phyloP scores from a whole-genome alignment of 2,888 invertebrate species.

The Cosmopolites sordidus region DNA sequence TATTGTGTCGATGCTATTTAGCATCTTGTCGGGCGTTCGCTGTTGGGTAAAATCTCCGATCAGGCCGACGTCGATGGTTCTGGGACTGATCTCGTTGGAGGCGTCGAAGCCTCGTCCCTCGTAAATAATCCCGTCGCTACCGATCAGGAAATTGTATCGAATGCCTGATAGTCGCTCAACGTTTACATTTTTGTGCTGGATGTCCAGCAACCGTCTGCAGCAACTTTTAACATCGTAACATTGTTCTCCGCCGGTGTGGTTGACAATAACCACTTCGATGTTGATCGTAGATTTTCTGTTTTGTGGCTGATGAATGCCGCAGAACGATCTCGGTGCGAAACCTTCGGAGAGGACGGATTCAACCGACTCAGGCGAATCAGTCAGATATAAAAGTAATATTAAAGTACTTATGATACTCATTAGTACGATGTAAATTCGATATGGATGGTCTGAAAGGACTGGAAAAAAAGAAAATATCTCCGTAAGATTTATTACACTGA shows the following conservation, averaged over 20 bases:
- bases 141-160: constrained; percentile 52
- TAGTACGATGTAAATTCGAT: no score
- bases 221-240: constrained; percentile 48
- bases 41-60: constrained; percentile 2
- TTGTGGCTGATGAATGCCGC: no score
- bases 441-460: no score
- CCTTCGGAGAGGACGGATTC: no score
- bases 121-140: constrained; percentile 74
- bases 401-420: no score
- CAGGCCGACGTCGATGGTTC: constrained; percentile 25
- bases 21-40: background rate
- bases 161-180: constrained; percentile 46
- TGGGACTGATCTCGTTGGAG: constrained; percentile 34
- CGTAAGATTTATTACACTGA: no score
- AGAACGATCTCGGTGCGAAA: no score
- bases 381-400: no score
- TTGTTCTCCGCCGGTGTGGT: constrained; percentile 51
- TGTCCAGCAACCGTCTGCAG: constrained; percentile 49
- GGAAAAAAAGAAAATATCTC: no score
- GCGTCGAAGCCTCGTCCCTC: constrained; percentile 53
- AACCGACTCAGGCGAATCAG: no score
- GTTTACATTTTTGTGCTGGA: constrained; percentile 45
- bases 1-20: background rate
- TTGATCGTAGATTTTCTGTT: no score
- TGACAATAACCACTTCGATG: constrained; percentile 43